phyloP scores from a whole-genome alignment of 2,797 vertebrate species.

The Semotilus atromaculatus region DNA sequence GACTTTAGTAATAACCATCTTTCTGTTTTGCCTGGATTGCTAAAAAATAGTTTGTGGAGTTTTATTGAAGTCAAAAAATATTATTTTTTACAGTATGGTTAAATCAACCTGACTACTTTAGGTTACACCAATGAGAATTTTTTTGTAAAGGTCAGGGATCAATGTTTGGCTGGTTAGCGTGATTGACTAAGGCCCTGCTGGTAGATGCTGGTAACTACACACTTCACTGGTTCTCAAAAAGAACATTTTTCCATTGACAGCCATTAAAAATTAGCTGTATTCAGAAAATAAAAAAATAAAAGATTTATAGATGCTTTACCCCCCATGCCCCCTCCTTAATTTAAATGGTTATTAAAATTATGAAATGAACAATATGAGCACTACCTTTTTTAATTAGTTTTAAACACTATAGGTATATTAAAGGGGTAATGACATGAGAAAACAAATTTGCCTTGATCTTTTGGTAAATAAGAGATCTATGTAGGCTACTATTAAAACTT shows the following conservation, averaged over 20 bases:
- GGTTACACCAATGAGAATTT: background rate
- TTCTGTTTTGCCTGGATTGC: background rate
- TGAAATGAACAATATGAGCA: background rate
- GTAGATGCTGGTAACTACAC: background rate
- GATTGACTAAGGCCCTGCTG: background rate
- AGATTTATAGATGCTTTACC: background rate
- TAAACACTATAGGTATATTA: background rate
- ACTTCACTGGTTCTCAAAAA: background rate
- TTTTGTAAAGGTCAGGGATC: background rate
- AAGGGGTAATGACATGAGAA: no score
- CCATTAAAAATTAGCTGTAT: background rate
- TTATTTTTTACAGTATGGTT: background rate
- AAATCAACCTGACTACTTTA: background rate
- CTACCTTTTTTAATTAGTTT: background rate
- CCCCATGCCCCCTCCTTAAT: no score
- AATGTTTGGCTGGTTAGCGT: background rate
- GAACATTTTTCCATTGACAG: background rate
- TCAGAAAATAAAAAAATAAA: no score
- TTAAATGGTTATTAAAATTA: background rate
- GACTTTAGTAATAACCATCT: background rate
- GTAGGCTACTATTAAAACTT: no score
- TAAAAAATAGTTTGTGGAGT: background rate
- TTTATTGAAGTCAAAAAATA: background rate
- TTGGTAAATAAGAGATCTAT: no score
- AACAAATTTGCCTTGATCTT: no score